These are phyloP conservation scores for Sipha flava DNA, from an alignment of 1,140 invertebrate species.

Conservation along the genomic window DNA sequence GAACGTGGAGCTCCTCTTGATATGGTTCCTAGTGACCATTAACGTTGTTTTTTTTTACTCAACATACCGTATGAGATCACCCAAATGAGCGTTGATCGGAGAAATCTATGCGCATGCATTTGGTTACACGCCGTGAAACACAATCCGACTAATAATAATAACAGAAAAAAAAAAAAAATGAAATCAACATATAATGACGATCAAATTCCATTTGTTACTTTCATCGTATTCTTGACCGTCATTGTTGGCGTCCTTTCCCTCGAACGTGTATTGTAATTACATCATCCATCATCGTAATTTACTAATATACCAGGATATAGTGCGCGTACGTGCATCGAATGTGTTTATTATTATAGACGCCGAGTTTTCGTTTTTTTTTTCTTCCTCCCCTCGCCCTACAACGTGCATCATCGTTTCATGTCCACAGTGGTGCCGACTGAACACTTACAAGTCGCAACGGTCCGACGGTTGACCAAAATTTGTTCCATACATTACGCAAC, in stretches of 20 bases:
- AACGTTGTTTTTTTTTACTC: not conserved
- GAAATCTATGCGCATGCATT: not conserved
- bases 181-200: conserved; percentile 32
- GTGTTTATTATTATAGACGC: not conserved
- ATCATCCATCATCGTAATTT: conserved; percentile 1
- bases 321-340: not conserved
- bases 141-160: conserved; percentile 20
- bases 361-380: not conserved
- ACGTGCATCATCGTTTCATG: too few species aligned
- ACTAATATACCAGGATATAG: not conserved
- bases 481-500: too few species aligned
- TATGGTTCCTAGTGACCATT: not conserved
- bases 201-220: conserved; percentile 28
- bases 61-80: not conserved
- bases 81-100: not conserved
- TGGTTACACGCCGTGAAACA: not conserved
- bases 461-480: too few species aligned
- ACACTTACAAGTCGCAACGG: too few species aligned
- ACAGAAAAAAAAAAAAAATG: conserved; percentile 2
- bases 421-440: too few species aligned
- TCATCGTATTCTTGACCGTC: conserved; percentile 16
- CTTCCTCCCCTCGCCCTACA: too few species aligned
- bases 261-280: conserved; percentile 11
- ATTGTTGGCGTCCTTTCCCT: conserved; percentile 16
- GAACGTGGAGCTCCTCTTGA: not conserved